Evolutionary conservation across 2,888 invertebrate genomes (phyloP).

Genomic region (Formica aserva): DNA sequence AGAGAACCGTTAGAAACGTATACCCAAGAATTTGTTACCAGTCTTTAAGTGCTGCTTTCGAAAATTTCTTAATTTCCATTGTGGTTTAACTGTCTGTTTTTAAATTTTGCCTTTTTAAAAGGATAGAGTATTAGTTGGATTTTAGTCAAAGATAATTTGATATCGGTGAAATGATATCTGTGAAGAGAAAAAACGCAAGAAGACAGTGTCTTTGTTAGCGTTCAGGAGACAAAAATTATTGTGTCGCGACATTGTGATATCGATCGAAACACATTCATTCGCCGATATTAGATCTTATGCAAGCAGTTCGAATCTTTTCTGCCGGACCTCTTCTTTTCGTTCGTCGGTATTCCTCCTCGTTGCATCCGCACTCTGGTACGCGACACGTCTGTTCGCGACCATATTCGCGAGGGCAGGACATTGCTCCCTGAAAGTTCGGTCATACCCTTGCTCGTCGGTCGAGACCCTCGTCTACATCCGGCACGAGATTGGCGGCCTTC

Average conservation of each 20-base stretch:
- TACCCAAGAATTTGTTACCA: neutral
- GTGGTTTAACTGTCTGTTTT: neutral
- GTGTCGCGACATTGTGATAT: neutral
- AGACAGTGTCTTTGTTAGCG: neutral
- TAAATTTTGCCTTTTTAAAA: neutral
- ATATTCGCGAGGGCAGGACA: constrained; percentile 75
- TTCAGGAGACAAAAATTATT: constrained; percentile 6
- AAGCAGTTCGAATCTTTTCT: constrained; percentile 10
- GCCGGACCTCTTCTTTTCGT: constrained; percentile 10
- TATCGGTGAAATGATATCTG: neutral
- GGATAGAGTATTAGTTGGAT: neutral
- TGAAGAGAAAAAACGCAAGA: neutral
- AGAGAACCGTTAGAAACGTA: neutral
- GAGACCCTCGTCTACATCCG: constrained; percentile 69
- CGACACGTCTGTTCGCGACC: constrained; percentile 55
- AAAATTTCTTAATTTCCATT: neutral
- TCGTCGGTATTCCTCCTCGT: constrained; percentile 5
- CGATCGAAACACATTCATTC: neutral
- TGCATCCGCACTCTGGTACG: constrained; percentile 38
- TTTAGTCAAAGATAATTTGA: neutral
- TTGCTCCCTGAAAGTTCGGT: constrained; percentile 73
- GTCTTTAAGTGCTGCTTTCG: neutral
- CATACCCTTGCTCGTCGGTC: constrained; percentile 66
- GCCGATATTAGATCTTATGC: neutral
- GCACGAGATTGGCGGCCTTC: constrained; percentile 70